A percentile compares a stretch with the other conserved stretches of the same genome.
phyloP scores from a whole-genome alignment of 1,140 invertebrate species.

The Drosophila pectinifera region DNA sequence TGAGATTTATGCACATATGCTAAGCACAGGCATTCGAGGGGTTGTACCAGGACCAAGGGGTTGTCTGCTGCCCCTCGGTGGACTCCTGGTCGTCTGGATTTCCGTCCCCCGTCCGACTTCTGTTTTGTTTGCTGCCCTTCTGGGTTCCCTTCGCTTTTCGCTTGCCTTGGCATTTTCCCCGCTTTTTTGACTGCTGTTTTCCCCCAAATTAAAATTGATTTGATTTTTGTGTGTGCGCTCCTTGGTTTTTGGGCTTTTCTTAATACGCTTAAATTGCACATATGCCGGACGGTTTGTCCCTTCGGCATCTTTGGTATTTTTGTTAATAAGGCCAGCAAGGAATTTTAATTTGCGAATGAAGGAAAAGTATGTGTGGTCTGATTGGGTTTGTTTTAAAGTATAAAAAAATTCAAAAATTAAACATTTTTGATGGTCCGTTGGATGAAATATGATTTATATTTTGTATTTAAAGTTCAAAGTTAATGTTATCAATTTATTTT shows the following conservation, averaged over 20 bases:
- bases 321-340: constrained; percentile 60
- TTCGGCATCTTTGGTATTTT: constrained; percentile 54
- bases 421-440: too few species aligned
- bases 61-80: constrained; percentile 32
- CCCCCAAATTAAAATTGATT: constrained; percentile 81
- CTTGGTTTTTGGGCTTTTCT: constrained; percentile 23
- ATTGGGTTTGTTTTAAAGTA: not conserved
- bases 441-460: too few species aligned
- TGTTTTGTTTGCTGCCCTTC: constrained; percentile 24
- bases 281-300: constrained; percentile 40
- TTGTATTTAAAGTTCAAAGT: too few species aligned
- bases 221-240: constrained; percentile 68
- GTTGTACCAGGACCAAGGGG: constrained; percentile 56
- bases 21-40: constrained; percentile 69
- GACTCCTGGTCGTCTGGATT: constrained; percentile 31
- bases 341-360: constrained; percentile 58
- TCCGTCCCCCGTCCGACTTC: constrained; percentile 10
- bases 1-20: constrained; percentile 81
- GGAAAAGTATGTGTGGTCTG: not conserved
- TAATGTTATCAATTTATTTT: too few species aligned
- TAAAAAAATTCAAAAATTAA: not conserved
- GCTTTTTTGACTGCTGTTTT: constrained; percentile 59
- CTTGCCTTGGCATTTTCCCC: constrained; percentile 70
- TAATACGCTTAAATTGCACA: constrained; percentile 70
- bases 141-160: constrained; percentile 41